Evolutionary conservation across 2,888 invertebrate species (phyloP).

Genomic region (Hydroisotoma schaefferi): DNA sequence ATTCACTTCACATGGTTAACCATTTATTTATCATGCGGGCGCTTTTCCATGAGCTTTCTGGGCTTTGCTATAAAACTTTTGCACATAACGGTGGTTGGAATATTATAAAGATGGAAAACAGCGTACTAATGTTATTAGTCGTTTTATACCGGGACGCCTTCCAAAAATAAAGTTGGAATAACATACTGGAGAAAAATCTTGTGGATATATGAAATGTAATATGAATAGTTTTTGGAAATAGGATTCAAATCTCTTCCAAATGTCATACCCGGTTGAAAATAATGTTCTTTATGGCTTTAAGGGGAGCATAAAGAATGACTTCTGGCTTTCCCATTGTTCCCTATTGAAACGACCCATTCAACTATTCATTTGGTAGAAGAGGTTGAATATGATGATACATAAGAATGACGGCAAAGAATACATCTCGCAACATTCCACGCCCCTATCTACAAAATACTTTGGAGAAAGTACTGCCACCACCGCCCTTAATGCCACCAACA

Average conservation of each 20-base stretch:
- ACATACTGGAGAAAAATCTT: conserved; percentile 1
- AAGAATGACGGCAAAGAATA: background rate
- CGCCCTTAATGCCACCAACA: too few species aligned
- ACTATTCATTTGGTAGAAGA: conserved; percentile 5
- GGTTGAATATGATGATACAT: conserved; percentile 5
- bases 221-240: conserved; percentile 42
- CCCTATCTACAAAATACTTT: too few species aligned
- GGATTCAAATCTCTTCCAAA: conserved; percentile 43
- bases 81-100: too few species aligned
- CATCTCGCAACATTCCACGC: background rate
- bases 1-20: too few species aligned
- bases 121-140: too few species aligned
- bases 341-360: background rate
- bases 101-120: too few species aligned
- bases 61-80: too few species aligned
- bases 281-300: conserved; percentile 37
- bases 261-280: conserved; percentile 41
- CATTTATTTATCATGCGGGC: too few species aligned
- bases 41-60: too few species aligned
- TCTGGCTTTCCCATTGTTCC: conserved; percentile 23
- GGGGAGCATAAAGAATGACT: conserved; percentile 41
- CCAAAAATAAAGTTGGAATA: too few species aligned
- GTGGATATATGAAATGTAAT: conserved; percentile 39
- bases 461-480: too few species aligned
- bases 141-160: too few species aligned